A percentile compares a stretch with the other conserved stretches of the same genome.
phyloP scores from a whole-genome alignment of 2,888 invertebrate genomes.

The Ischnus inquisitorius region DNA sequence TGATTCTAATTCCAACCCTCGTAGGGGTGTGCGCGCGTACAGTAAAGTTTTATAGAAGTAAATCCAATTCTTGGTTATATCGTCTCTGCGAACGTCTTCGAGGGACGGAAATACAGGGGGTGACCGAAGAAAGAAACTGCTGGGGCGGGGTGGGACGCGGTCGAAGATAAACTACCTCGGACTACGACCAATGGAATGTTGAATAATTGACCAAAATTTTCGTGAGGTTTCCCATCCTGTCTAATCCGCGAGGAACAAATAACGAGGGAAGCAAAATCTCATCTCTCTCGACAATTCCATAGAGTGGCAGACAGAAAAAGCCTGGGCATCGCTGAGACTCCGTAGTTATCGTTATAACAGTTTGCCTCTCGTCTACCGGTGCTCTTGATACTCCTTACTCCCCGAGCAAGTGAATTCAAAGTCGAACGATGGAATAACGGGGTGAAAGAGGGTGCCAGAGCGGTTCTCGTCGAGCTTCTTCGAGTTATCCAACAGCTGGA shows the following conservation, averaged over 20 bases:
- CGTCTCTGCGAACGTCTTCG: slow-evolving; percentile 25
- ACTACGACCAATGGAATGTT: slow-evolving; percentile 36
- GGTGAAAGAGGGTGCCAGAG: neutral
- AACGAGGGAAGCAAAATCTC: slow-evolving; percentile 43
- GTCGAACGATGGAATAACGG: neutral
- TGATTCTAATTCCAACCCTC: slow-evolving; percentile 42
- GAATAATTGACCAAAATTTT: slow-evolving; percentile 66
- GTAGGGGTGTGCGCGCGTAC: slow-evolving; percentile 23
- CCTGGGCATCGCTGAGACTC: slow-evolving; percentile 1
- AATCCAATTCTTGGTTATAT: slow-evolving; percentile 65
- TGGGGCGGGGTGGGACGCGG: neutral
- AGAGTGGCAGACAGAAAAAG: slow-evolving; percentile 42
- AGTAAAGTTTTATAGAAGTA: slow-evolving; percentile 68
- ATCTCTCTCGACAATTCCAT: slow-evolving; percentile 53
- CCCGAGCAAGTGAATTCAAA: slow-evolving; percentile 12
- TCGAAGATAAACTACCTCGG: slow-evolving; percentile 63
- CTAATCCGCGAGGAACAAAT: slow-evolving; percentile 41
- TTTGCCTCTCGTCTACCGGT: slow-evolving; percentile 22
- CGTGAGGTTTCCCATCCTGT: slow-evolving; percentile 43
- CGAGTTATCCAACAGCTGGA: slow-evolving; percentile 25
- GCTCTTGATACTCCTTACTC: neutral
- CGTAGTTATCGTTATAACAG: slow-evolving; percentile 44
- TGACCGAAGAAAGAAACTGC: neutral
- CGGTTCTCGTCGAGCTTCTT: neutral
- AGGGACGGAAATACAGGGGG: slow-evolving; percentile 26